Base-by-base conservation (phyloP, 2,113 vertebrate genomes). In the Aplodontia rufa region DNA sequence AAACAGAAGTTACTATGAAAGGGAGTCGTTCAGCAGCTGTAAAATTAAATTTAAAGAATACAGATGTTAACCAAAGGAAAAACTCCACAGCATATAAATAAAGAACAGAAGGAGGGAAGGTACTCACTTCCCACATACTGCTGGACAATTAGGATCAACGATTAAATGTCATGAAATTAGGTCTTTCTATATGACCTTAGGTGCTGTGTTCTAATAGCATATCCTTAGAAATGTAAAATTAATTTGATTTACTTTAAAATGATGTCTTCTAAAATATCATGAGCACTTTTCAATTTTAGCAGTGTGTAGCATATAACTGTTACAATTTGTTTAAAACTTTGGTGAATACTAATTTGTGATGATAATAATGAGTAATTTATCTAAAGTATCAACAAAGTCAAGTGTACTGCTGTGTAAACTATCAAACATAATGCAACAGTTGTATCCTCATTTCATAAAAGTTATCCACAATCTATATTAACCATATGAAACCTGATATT, bases 171-270 rank as follows among this genome's bases (percentile, higher is more conserved):
- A 37, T 76, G 24, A 64, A 12, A 72, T 47, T 55, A 62, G 30
- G 3, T 42, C 62, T 90, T 96, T 93, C 14, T 19, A 12, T 84
- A n/a, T 64, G 9, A 83, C 49, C 6, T 71, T 58, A 58, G 17
- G 3, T 13, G 72, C 60, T 71, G 4, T n/a, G 3, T 62, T 32
- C 6, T 75, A 86, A 90, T 37, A 74, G 7, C 58, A 37, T 17
- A 69, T 2, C 42, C 8, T 79, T 26, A 45, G 28, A 90, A 82
- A 74, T 75, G 0, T 64, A 83, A 72, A 87, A 72, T 89, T 85
- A 79, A 71, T 82, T 81, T 55, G 37, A 92, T 86, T 93, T 55
- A 60, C 8, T 91, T 89, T 62, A 60, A 93, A 86, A 84, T 40
- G 6, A 90, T 83, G 4, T 14, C 3, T 68, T 94, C 35, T 74